phyloP scores from a whole-genome alignment of 1,140 invertebrate genomes.

The Arctopsyche grandis region DNA sequence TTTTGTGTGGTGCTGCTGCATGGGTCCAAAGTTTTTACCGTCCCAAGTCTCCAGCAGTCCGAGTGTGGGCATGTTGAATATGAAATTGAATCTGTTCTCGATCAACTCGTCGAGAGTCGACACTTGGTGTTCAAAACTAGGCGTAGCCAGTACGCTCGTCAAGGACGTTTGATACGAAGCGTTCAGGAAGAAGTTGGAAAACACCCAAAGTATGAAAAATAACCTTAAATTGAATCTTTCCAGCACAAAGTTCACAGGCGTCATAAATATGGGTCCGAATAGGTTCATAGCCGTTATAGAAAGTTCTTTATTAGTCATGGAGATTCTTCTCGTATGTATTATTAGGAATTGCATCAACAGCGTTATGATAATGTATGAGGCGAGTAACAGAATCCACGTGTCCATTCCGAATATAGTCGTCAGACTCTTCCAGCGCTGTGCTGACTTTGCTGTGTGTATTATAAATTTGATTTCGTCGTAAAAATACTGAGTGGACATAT shows the following conservation, averaged over 20 bases:
- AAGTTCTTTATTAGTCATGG: conserved; percentile 38
- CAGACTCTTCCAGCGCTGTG: conserved; percentile 37
- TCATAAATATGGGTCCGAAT: conserved; percentile 34
- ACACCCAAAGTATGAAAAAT: conserved; percentile 49
- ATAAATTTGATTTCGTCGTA: conserved; percentile 49
- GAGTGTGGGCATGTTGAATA: conserved; percentile 14
- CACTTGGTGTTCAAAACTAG: conserved; percentile 46
- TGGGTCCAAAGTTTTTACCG: not conserved
- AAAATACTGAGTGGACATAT: conserved; percentile 41
- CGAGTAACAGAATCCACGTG: conserved; percentile 30
- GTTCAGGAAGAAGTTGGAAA: conserved; percentile 45
- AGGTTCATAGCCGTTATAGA: conserved; percentile 31
- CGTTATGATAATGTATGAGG: conserved; percentile 34
- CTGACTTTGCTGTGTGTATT: conserved; percentile 40
- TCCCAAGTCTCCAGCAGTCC: conserved; percentile 8
- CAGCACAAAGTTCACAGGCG: conserved; percentile 38
- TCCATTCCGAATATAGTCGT: conserved; percentile 26
- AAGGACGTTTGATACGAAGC: conserved; percentile 45
- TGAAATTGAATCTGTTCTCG: conserved; percentile 35
- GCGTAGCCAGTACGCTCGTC: conserved; percentile 45
- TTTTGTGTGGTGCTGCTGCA: not conserved
- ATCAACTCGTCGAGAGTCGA: conserved; percentile 47
- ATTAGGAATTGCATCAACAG: conserved; percentile 39
- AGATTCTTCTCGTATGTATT: conserved; percentile 15
- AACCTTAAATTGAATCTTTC: conserved; percentile 36